Evolutionary conservation across 1,140 invertebrate species (phyloP).

Genomic region (Trichonephila inaurata): DNA sequence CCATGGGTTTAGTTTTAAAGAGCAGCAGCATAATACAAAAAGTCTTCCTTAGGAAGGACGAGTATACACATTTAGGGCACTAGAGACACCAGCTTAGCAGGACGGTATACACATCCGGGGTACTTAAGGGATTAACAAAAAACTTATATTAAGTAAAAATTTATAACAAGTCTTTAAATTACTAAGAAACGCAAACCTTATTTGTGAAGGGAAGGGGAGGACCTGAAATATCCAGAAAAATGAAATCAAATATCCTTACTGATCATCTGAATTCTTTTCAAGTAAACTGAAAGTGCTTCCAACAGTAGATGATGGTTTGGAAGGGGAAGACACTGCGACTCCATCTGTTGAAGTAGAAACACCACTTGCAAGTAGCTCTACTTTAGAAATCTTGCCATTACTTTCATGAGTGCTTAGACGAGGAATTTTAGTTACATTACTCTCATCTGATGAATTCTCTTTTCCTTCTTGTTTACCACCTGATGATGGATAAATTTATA

Average conservation of each 20-base stretch:
- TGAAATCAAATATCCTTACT: slow-evolving; percentile 41
- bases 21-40: too few relatives aligned
- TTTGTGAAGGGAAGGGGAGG: too few relatives aligned
- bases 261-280: slow-evolving; percentile 54
- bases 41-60: too few relatives aligned
- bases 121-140: too few relatives aligned
- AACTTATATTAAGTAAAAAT: too few relatives aligned
- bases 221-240: not conserved
- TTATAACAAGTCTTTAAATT: too few relatives aligned
- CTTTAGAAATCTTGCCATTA: slow-evolving; percentile 71
- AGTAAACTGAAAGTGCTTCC: slow-evolving; percentile 28
- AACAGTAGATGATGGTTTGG: slow-evolving; percentile 26
- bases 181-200: too few relatives aligned
- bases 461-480: slow-evolving; percentile 67
- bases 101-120: too few relatives aligned
- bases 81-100: too few relatives aligned
- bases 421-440: slow-evolving; percentile 44
- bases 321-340: not conserved
- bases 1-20: too few relatives aligned
- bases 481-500: not conserved
- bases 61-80: too few relatives aligned
- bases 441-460: slow-evolving; percentile 70
- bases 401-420: slow-evolving; percentile 37
- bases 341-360: not conserved
- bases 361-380: slow-evolving; percentile 77